Evolutionary conservation across 2,113 vertebrate species (phyloP).

Genomic region (Myodes glareolus): DNA sequence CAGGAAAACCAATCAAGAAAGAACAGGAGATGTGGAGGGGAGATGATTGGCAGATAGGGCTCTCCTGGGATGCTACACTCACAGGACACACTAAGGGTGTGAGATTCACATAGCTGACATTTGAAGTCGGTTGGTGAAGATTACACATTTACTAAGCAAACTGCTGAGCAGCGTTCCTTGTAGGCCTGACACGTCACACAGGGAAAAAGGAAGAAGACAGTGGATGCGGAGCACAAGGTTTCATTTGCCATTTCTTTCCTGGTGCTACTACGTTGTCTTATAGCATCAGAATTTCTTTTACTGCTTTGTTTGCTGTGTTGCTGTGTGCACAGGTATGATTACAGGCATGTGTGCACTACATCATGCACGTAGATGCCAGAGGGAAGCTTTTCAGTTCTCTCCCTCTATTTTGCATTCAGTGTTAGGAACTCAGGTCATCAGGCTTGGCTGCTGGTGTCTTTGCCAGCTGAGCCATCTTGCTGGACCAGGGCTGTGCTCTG

Average conservation of each 20-base stretch:
- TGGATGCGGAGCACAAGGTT: background rate
- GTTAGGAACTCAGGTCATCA: background rate
- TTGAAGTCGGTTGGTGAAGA: background rate
- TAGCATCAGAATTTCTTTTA: background rate
- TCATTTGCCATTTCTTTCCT: background rate
- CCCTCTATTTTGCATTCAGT: background rate
- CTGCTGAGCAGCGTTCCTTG: background rate
- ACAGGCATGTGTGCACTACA: background rate
- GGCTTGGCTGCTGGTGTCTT: background rate
- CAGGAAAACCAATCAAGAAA: too few relatives aligned
- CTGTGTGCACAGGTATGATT: background rate
- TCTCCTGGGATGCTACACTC: background rate
- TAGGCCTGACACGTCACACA: rapidly evolving
- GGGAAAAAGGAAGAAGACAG: background rate
- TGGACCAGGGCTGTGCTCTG: background rate
- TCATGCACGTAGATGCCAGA: background rate
- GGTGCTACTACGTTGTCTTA: background rate
- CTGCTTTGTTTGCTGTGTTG: too few relatives aligned
- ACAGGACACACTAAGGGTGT: background rate
- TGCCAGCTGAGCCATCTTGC: background rate
- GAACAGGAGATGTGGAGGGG: background rate
- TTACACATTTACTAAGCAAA: background rate
- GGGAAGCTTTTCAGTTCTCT: background rate
- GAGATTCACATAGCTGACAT: background rate
- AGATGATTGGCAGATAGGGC: rapidly evolving